Base-by-base conservation (phyloP, 2,797 vertebrate genomes). In the Lepilemur septentrionalis region DNA sequence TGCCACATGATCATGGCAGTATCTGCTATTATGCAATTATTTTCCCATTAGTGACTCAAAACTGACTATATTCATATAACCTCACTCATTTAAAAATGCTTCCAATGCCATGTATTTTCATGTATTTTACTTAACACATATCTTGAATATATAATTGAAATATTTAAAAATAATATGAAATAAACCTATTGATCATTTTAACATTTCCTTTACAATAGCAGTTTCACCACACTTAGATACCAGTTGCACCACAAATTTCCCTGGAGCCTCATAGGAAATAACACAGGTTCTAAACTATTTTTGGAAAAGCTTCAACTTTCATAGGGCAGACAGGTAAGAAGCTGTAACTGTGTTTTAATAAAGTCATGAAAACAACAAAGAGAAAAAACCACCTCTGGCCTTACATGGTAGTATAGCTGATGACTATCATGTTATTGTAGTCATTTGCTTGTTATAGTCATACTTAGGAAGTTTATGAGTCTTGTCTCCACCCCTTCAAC, bases 41-140 rank as follows among this genome's bases (percentile, higher is more conserved):
- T 86, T 97, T 85, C 20, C 30, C 52, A 43, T 9, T 65, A 79
- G 2, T 78, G 83, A 92, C 35, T 85, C 79, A 41, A 95, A 76
- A 93, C 43, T 75, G 84, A 48, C 63, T 80, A 48, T 86, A 87
- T 55, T 93, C 75, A 43, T 84, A 73, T 38, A 65, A 67, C 20
- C 30, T 89, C 17, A 79, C n/a, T 91, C 48, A 86, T 50, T 92
- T 82, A 67, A 91, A 96, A 96, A 76, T 95, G 32, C 38, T 84
- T 87, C 38, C 35, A 23, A 89, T 59, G 80, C 9, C 28, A 95
- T 15, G 6, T 67, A 63, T 93, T 91, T 80, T 59, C 22, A 72
- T 23, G 46, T 61, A 9, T 80, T 80, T 93, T 84, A 93, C 55
- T 82, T 83, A 17, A 82, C 32, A 13, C 38, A 61, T 57, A 91